Conservation (phyloP, 2,888 invertebrate species). For the Pelosia muscerda region DNA sequence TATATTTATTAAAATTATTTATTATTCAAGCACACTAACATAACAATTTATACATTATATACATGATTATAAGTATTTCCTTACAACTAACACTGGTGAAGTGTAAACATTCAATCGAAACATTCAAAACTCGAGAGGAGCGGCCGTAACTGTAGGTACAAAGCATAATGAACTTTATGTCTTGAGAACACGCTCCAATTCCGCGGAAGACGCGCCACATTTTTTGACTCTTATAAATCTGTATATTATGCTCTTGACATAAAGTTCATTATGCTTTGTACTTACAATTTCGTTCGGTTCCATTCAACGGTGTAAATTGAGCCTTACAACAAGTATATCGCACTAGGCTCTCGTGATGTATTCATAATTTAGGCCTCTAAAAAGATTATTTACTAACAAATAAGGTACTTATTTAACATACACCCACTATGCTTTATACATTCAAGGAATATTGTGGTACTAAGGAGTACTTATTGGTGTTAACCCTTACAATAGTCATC, state of each 20-base stretch:
- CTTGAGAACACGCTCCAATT: too few relatives aligned
- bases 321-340: background rate
- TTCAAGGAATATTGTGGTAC: background rate
- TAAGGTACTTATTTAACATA: background rate
- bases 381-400: background rate
- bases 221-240: too few relatives aligned
- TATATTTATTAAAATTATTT: slow-evolving; percentile 6
- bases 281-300: too few relatives aligned
- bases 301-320: too few relatives aligned
- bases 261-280: too few relatives aligned
- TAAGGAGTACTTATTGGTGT: slow-evolving; percentile 20
- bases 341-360: background rate
- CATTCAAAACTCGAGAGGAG: too few relatives aligned
- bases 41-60: slow-evolving; percentile 13
- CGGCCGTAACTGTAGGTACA: too few relatives aligned
- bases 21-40: slow-evolving; percentile 15
- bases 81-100: slow-evolving; percentile 9
- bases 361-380: background rate
- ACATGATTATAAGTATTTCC: slow-evolving; percentile 11
- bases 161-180: too few relatives aligned
- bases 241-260: too few relatives aligned
- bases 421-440: background rate
- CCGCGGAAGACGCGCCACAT: too few relatives aligned
- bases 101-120: background rate
- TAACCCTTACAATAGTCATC: slow-evolving; percentile 16